Percentiles rank a stretch among this genome's conserved stretches.
Evolutionary conservation across 2,797 vertebrate species (phyloP).

Genomic region (Steatocranus sp.): DNA sequence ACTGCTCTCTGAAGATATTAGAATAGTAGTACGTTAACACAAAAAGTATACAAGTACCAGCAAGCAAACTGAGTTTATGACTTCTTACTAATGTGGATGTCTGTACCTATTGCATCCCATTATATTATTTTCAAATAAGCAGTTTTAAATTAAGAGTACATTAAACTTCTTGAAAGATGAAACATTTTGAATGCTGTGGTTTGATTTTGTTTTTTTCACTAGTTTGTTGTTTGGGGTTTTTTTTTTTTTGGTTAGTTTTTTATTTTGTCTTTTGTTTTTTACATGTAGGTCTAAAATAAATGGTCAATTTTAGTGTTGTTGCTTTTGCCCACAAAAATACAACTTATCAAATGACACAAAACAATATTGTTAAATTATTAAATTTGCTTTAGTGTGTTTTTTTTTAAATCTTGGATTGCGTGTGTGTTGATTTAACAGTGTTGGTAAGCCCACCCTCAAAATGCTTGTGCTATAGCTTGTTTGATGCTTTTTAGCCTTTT

Average conservation of each 20-base stretch:
- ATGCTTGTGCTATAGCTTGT: background rate
- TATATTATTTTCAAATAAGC: background rate
- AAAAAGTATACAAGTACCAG: background rate
- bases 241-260: background rate
- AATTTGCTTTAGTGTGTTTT: background rate
- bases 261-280: background rate
- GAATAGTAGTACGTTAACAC: fast-evolving
- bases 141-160: background rate
- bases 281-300: background rate
- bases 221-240: background rate
- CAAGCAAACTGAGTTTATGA: background rate
- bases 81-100: background rate
- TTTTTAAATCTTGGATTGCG: background rate
- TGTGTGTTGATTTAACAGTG: background rate
- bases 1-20: background rate
- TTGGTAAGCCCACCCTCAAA: background rate
- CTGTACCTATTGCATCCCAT: background rate
- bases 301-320: background rate
- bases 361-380: background rate
- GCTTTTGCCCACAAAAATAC: background rate
- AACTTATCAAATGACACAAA: background rate
- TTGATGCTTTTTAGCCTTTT: background rate
- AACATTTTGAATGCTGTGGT: fast-evolving
- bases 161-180: background rate
- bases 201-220: background rate